Percentiles rank a stretch among this genome's conserved stretches.
Conservation (phyloP, 2,797 vertebrate genomes). For the Galago senegalensis region DNA sequence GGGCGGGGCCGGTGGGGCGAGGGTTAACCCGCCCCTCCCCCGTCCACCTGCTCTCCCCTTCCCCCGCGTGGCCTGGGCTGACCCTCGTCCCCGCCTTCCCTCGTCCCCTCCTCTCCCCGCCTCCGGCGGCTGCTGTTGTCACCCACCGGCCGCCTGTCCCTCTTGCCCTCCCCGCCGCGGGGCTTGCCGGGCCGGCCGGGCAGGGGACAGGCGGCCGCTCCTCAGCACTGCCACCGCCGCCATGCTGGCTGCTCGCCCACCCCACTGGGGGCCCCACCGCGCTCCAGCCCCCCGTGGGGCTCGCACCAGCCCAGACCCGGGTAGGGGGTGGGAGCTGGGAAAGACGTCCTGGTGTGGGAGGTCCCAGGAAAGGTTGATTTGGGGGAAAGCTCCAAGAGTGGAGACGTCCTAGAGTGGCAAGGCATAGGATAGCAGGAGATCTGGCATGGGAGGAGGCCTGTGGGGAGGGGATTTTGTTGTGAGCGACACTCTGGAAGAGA, state of each 20-base stretch:
- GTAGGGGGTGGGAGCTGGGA: conserved; percentile 76
- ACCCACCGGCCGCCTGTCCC: conserved; percentile 79
- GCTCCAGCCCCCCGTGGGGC: conserved; percentile 81
- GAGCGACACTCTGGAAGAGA: not conserved
- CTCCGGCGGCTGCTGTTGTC: conserved; percentile 77
- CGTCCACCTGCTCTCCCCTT: conserved; percentile 76
- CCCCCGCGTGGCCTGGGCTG: conserved; percentile 69
- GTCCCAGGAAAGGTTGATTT: not conserved
- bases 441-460: not conserved
- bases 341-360: conserved; percentile 55
- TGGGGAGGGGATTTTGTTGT: conserved; percentile 44
- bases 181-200: conserved; percentile 69
- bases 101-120: conserved; percentile 59
- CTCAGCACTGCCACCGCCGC: conserved; percentile 49
- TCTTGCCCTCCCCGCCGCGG: conserved; percentile 77
- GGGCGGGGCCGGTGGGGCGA: conserved; percentile 73
- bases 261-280: conserved; percentile 84
- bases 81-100: conserved; percentile 66
- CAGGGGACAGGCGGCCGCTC: conserved; percentile 73
- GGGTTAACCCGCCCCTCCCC: conserved; percentile 76
- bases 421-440: not conserved
- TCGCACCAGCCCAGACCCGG: conserved; percentile 76
- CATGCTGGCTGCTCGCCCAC: conserved; percentile 85
- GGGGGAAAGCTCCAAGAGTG: not conserved
- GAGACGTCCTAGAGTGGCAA: conserved; percentile 10